phyloP scores from a whole-genome alignment of 2,797 vertebrate genomes.

The Sitta carolinensis region DNA sequence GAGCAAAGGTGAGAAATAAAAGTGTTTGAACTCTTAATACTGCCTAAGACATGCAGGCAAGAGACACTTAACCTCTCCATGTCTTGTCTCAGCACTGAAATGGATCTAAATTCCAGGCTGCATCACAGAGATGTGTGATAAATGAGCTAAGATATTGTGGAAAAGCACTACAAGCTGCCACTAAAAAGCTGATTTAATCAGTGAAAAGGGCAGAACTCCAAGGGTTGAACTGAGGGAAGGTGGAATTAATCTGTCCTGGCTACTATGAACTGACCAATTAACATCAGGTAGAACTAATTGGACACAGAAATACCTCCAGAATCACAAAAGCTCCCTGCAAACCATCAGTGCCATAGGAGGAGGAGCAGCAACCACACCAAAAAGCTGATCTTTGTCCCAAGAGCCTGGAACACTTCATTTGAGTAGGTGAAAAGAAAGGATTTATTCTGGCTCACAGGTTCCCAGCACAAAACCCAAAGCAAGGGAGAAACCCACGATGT shows the following conservation, averaged over 20 bases:
- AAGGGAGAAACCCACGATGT: not conserved
- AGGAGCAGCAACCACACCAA: not conserved
- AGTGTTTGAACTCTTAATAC: not conserved
- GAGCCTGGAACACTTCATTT: not conserved
- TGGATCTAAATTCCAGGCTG: not conserved
- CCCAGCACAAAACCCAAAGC: not conserved
- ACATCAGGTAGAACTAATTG: not conserved
- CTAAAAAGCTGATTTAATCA: not conserved
- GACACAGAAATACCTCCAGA: not conserved
- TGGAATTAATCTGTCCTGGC: not conserved
- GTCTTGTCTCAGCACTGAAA: not conserved
- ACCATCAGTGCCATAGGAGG: not conserved
- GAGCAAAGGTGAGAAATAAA: not conserved
- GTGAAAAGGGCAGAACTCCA: not conserved
- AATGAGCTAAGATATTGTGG: not conserved
- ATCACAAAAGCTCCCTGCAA: not conserved
- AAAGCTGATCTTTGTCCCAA: not conserved
- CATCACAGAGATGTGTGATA: not conserved
- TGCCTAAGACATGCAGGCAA: not conserved
- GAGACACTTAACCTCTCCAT: not conserved
- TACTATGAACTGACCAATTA: slow-evolving; percentile 8
- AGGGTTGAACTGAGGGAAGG: not conserved
- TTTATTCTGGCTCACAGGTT: not conserved
- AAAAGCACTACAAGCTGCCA: not conserved
- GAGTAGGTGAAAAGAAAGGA: not conserved